phyloP scores from a whole-genome alignment of 1,140 invertebrate genomes.

The Phortica variegata region DNA sequence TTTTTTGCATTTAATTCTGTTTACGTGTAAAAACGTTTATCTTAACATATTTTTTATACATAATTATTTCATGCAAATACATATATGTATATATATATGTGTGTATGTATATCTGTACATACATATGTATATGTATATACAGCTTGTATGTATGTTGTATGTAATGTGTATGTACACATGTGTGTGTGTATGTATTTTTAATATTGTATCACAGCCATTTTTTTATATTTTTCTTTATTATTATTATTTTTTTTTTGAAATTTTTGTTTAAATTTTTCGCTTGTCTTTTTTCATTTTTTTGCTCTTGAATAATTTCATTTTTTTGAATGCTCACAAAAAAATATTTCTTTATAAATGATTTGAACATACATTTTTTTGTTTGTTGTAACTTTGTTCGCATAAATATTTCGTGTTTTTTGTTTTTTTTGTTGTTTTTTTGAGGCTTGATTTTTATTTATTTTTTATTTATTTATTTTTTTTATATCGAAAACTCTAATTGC shows the following conservation, averaged over 20 bases:
- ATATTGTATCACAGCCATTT: conserved; percentile 46
- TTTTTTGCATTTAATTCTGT: too few relatives aligned
- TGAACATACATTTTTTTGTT: conserved; percentile 9
- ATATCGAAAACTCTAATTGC: conserved; percentile 47
- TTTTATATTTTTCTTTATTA: conserved; percentile 36
- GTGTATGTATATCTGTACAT: conserved; percentile 16
- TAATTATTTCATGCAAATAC: too few relatives aligned
- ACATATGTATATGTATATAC: conserved; percentile 7
- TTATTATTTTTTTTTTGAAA: conserved; percentile 23
- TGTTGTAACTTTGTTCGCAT: conserved; percentile 41
- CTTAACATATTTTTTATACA: too few relatives aligned
- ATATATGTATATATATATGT: conserved; percentile 10
- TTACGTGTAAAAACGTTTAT: too few relatives aligned
- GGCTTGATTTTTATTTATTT: conserved; percentile 36
- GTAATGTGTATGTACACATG: conserved; percentile 8
- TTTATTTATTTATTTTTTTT: conserved; percentile 8
- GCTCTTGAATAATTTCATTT: conserved; percentile 16
- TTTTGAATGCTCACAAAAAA: conserved; percentile 31
- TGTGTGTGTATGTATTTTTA: conserved; percentile 22
- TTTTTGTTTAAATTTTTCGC: conserved; percentile 12
- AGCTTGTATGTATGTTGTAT: conserved; percentile 24
- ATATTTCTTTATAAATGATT: conserved; percentile 24
- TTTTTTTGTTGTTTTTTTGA: conserved; percentile 7
- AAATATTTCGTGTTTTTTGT: conserved; percentile 40
- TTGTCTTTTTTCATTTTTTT: conserved; percentile 13